These are phyloP conservation scores for Trachythela sp. DNA, from an alignment of 64 coral and sea anemone genomes.

Conservation along the genomic window DNA sequence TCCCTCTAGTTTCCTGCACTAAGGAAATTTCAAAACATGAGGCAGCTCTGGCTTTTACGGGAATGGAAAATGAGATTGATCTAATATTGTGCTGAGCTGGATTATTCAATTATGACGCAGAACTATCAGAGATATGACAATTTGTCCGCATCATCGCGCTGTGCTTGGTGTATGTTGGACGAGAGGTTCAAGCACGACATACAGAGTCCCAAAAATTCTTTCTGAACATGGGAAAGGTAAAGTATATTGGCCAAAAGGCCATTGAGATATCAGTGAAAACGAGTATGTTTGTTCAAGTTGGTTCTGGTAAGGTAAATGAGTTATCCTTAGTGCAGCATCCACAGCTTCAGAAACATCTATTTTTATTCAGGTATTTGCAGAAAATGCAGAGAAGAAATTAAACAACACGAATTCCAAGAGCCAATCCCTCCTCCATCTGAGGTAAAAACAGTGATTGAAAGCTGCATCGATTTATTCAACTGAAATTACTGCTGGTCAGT, in stretches of 20 bases:
- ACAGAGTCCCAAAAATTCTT: background rate
- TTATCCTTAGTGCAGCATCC: too few species aligned
- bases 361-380: background rate
- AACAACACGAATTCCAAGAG: too few species aligned
- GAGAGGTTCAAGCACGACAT: constrained; percentile 35
- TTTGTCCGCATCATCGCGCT: constrained; percentile 42
- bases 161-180: constrained; percentile 46
- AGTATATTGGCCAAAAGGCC: background rate
- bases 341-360: background rate
- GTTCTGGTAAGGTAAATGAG: background rate
- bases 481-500: too few species aligned
- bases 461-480: too few species aligned
- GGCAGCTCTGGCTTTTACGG: constrained; percentile 7
- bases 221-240: background rate
- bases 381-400: background rate
- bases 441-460: too few species aligned
- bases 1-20: constrained; percentile 35
- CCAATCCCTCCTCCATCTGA: too few species aligned
- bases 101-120: background rate
- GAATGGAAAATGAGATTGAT: constrained; percentile 30
- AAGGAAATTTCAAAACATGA: constrained; percentile 48
- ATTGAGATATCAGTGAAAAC: background rate
- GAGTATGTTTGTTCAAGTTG: background rate
- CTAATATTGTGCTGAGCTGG: constrained; percentile 30
- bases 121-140: constrained; percentile 21